phyloP scores from a whole-genome alignment of 1,140 invertebrate species.

The Zaprionus kolodkinae region DNA sequence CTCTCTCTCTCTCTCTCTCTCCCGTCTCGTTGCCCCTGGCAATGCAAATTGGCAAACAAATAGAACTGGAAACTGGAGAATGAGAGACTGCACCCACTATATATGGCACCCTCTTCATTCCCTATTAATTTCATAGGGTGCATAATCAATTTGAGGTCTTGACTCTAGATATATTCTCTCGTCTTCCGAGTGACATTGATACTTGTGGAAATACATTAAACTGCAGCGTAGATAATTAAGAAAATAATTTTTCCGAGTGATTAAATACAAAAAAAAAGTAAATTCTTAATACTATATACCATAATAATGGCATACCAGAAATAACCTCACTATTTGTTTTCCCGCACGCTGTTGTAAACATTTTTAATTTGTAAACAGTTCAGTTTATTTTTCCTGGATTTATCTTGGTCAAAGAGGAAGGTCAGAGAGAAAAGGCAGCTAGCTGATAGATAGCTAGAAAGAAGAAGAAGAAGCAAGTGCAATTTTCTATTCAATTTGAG shows the following conservation, averaged over 20 bases:
- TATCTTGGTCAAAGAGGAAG: too few species aligned
- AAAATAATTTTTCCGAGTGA: not conserved
- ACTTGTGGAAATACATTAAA: constrained; percentile 3
- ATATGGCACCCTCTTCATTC: not conserved
- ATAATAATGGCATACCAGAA: constrained; percentile 21
- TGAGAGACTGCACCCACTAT: not conserved
- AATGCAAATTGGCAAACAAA: constrained; percentile 42
- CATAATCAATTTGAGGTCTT: not conserved
- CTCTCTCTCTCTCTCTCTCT: too few species aligned
- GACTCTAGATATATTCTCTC: not conserved
- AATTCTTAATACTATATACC: constrained; percentile 5
- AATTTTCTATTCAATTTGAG: constrained; percentile 1
- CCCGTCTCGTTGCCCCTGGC: constrained; percentile 27
- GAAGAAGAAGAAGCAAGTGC: not conserved
- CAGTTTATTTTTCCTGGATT: not conserved
- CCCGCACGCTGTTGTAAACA: constrained; percentile 5
- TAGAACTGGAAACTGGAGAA: not conserved
- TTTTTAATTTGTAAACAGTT: not conserved
- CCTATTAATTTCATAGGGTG: not conserved
- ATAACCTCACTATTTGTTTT: not conserved
- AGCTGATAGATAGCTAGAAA: not conserved
- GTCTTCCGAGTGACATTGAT: not conserved
- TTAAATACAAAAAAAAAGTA: too few species aligned
- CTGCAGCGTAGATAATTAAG: constrained; percentile 21
- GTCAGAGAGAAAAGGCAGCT: too few species aligned